Evolutionary conservation across 1,140 invertebrate species (phyloP).

Genomic region (Fopius arisanus): DNA sequence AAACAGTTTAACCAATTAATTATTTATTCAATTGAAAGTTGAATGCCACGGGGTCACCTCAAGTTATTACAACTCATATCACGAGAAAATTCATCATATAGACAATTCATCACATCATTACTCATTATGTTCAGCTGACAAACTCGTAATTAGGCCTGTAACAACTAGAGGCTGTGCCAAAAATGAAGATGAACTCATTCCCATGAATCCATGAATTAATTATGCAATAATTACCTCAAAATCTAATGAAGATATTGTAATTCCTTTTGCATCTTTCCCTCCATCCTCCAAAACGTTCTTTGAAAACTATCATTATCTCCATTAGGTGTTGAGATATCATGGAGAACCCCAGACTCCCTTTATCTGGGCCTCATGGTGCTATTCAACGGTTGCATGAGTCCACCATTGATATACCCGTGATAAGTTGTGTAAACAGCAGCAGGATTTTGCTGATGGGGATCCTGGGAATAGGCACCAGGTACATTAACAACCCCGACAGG

Average conservation of each 20-base stretch:
- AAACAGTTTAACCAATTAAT: background rate
- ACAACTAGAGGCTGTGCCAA: too few relatives aligned
- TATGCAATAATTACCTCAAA: too few relatives aligned
- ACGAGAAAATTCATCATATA: too few relatives aligned
- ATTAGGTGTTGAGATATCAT: too few relatives aligned
- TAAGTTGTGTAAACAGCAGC: slow-evolving; percentile 77
- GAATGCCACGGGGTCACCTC: background rate
- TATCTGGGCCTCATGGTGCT: slow-evolving; percentile 72
- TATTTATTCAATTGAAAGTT: background rate
- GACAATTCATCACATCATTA: background rate
- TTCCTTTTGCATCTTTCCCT: background rate
- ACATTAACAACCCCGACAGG: slow-evolving; percentile 76
- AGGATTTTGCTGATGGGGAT: slow-evolving; percentile 78
- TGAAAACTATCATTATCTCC: too few relatives aligned
- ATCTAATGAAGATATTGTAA: too few relatives aligned
- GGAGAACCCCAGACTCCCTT: too few relatives aligned
- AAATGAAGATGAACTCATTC: too few relatives aligned
- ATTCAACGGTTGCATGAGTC: slow-evolving; percentile 74
- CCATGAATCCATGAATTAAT: too few relatives aligned
- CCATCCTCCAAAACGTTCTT: background rate
- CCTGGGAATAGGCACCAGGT: slow-evolving; percentile 65
- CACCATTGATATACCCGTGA: slow-evolving; percentile 76
- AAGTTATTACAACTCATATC: too few relatives aligned
- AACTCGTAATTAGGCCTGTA: too few relatives aligned
- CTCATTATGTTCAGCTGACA: too few relatives aligned